Conservation (phyloP, 64 coral and sea anemone genomes). For the Montipora foliosa region DNA sequence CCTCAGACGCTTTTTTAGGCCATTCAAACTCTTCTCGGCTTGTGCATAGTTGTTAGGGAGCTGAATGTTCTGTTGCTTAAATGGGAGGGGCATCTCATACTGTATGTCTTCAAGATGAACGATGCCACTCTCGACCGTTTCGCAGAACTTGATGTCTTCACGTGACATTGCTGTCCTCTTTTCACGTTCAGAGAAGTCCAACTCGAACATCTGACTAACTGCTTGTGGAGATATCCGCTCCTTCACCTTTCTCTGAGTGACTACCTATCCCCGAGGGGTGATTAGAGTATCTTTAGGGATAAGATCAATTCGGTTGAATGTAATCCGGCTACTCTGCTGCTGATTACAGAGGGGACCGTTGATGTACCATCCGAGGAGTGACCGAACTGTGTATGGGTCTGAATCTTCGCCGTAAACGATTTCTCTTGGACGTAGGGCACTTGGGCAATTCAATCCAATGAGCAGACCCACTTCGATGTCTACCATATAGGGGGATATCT, state of each 20-base stretch:
- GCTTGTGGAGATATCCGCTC: conserved; percentile 10
- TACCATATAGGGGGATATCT: conserved; percentile 50
- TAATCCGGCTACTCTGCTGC: background rate
- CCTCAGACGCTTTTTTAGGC: too few relatives aligned
- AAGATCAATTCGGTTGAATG: conserved; percentile 24
- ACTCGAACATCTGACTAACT: too few relatives aligned
- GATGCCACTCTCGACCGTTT: too few relatives aligned
- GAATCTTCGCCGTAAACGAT: conserved; percentile 54
- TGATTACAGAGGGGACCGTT: conserved; percentile 38
- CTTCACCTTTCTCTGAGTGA: conserved; percentile 20
- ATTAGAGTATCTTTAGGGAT: background rate
- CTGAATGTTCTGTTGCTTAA: too few relatives aligned
- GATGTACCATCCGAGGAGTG: conserved; percentile 68
- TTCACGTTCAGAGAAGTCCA: too few relatives aligned
- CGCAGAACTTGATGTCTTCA: too few relatives aligned
- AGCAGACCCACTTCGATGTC: conserved; percentile 72
- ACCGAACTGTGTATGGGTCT: conserved; percentile 55
- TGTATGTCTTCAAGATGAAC: conserved; percentile 31
- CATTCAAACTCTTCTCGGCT: too few relatives aligned
- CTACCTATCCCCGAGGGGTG: conserved; percentile 7
- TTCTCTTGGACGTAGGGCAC: conserved; percentile 56
- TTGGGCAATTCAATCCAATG: conserved; percentile 76
- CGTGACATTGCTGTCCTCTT: too few relatives aligned
- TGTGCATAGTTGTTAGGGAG: too few relatives aligned
- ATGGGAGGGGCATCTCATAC: conserved; percentile 58